phyloP scores from a whole-genome alignment of 2,113 vertebrate species.

The Chloebia gouldiae region DNA sequence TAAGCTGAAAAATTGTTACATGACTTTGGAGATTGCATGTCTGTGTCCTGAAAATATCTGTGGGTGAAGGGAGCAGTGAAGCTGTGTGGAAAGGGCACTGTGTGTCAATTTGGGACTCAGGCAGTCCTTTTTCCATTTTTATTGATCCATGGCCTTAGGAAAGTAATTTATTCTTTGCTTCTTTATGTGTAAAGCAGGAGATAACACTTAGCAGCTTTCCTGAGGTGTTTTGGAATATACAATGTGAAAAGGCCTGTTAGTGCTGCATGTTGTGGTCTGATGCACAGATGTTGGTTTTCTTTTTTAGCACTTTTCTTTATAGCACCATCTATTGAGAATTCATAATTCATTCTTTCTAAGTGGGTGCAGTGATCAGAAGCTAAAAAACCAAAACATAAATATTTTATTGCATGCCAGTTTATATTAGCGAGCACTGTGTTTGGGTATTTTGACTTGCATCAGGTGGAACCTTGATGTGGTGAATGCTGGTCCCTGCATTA shows the following conservation, averaged over 20 bases:
- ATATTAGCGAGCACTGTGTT: neutral
- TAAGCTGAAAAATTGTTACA: neutral
- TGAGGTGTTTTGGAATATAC: neutral
- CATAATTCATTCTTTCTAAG: conserved; percentile 49
- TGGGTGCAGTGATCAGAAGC: conserved; percentile 46
- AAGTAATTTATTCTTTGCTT: conserved; percentile 1
- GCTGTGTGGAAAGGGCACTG: neutral
- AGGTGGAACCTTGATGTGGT: neutral
- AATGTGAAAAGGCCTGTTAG: neutral
- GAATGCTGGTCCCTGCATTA: neutral
- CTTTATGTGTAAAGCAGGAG: neutral
- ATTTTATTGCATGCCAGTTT: neutral
- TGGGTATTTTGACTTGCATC: neutral
- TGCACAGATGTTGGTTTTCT: neutral
- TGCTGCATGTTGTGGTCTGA: neutral
- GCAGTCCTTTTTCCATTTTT: neutral
- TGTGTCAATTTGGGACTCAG: neutral
- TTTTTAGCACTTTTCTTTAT: conserved; percentile 36
- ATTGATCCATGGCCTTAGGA: neutral
- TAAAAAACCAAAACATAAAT: conserved; percentile 52
- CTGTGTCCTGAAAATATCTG: neutral
- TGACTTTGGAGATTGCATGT: neutral
- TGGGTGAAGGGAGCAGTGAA: neutral
- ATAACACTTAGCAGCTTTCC: neutral
- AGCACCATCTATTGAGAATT: neutral